Percentiles rank a stretch among this genome's conserved stretches.
These are phyloP conservation scores for Drosophila incognita DNA, from an alignment of 2,888 invertebrate genomes.

Conservation along the genomic window DNA sequence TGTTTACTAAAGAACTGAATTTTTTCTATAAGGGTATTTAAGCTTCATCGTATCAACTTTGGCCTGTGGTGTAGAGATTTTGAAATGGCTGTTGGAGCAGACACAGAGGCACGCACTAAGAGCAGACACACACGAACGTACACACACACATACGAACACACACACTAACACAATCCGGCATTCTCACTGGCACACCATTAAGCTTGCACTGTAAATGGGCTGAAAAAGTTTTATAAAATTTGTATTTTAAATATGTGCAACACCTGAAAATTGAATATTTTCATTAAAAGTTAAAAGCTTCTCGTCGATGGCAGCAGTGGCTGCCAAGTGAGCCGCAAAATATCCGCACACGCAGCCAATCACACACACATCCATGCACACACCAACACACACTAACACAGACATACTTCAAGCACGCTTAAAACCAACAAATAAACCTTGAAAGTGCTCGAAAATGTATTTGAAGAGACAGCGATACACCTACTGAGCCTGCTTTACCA, in stretches of 20 bases:
- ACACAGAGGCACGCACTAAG: constrained; percentile 16
- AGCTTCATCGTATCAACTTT: neutral
- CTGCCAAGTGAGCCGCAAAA: constrained; percentile 50
- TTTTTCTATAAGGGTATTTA: neutral
- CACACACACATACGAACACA: neutral
- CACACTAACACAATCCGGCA: constrained; percentile 10
- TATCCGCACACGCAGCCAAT: constrained; percentile 9
- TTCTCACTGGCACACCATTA: constrained; percentile 1
- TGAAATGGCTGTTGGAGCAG: neutral
- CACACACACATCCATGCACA: constrained; percentile 2
- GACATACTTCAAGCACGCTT: constrained; percentile 8
- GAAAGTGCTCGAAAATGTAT: constrained; percentile 61
- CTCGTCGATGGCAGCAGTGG: constrained; percentile 37
- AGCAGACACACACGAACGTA: constrained; percentile 13
- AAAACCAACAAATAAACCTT: constrained; percentile 77
- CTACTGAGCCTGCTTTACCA: neutral
- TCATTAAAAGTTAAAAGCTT: constrained; percentile 80
- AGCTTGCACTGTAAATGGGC: constrained; percentile 16
- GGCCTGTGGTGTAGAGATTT: neutral
- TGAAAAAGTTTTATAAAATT: constrained; percentile 32
- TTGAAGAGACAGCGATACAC: constrained; percentile 25
- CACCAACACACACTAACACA: neutral
- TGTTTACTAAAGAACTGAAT: neutral
- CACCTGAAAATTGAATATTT: constrained; percentile 79
- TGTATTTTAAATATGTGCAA: constrained; percentile 70